Evolutionary conservation across 2,113 vertebrate species (phyloP).

Genomic region (Pampusana beccarii): DNA sequence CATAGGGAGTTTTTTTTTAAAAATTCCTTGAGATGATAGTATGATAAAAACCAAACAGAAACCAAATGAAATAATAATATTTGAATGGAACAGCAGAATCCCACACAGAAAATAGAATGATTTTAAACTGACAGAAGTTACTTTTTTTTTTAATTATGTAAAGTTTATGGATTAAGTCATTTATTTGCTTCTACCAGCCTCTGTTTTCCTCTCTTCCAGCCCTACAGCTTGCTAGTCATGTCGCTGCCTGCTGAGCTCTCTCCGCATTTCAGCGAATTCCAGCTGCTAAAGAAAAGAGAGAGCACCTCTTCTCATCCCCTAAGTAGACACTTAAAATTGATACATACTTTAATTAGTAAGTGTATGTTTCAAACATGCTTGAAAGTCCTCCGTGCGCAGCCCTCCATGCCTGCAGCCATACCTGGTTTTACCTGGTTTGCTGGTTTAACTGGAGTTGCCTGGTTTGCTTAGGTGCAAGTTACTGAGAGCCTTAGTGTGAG

Average conservation of each 20-base stretch:
- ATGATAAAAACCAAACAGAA: slow-evolving; percentile 28
- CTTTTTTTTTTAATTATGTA: not conserved
- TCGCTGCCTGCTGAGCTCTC: not conserved
- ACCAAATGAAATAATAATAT: not conserved
- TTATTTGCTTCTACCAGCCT: not conserved
- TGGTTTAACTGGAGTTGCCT: not conserved
- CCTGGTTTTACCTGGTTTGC: not conserved
- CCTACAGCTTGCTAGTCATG: not conserved
- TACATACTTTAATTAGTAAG: not conserved
- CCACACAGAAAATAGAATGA: not conserved
- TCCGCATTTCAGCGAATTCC: not conserved
- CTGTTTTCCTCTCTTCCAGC: not conserved
- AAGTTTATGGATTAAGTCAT: not conserved
- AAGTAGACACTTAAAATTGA: not conserved
- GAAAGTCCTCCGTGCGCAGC: not conserved
- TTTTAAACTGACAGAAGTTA: slow-evolving; percentile 12
- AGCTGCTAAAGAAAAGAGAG: not conserved
- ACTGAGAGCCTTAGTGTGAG: not conserved
- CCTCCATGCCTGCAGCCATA: not conserved
- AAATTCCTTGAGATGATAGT: slow-evolving; percentile 19
- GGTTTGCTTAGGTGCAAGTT: not conserved
- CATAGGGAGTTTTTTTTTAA: not conserved
- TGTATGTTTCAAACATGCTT: not conserved
- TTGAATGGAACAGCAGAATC: slow-evolving; percentile 12
- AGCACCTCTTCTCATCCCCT: not conserved